Base-by-base conservation (phyloP, 2,888 invertebrate species). In the Melinopterus prodromus region DNA sequence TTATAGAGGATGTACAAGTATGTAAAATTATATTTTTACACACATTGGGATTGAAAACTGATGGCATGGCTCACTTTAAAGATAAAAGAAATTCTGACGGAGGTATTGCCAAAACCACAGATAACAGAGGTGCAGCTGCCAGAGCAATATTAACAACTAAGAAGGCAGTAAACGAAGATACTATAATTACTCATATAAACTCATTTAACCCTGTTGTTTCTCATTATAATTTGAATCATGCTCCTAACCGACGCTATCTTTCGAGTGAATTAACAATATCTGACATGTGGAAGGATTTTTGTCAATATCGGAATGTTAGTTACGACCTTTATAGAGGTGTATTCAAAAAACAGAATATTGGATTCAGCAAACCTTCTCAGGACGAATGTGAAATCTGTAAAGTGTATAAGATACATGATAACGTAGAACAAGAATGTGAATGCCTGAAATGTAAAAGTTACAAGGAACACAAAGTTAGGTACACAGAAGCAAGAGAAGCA, bases 401-500 rank as follows among this genome's bases (percentile, higher is more conserved):
- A 53, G 53, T 53, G 53, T 53, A 53, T 53, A 53, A 53, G 53
- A 53, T 53, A 53, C 53, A 53, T 53, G 53, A 53, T 53, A 53
- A 53, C 53, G 53, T 53, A 53, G 53, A 53, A 53, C 53, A 53
- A 53, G 53, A 53, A 53, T 53, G 53, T 53, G 53, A 53, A 72
- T 72, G 72, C 16, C 36, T 36, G 4, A 16, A 35, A 35, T 72
- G 72, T 72, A 36, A 72, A 35, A 72, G 36, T 4, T 72, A 72
- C 36, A 26, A 72, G 36, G 36, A 14, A 35, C 72, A 16, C 72
- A 72, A 72, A 72, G 35, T 26, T 26, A 72, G 16, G 36, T 72
- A 72, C 72, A 72, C 72, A 72, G 72, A 35, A 26, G 16, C 16
- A 26, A n/a, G 16, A 26, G 35, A 72, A 72, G 16, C 26, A n/a